A percentile compares a stretch with the other conserved stretches of the same genome.
Evolutionary conservation across 2,797 vertebrate species (phyloP).

Genomic region (Acanthis flammea): DNA sequence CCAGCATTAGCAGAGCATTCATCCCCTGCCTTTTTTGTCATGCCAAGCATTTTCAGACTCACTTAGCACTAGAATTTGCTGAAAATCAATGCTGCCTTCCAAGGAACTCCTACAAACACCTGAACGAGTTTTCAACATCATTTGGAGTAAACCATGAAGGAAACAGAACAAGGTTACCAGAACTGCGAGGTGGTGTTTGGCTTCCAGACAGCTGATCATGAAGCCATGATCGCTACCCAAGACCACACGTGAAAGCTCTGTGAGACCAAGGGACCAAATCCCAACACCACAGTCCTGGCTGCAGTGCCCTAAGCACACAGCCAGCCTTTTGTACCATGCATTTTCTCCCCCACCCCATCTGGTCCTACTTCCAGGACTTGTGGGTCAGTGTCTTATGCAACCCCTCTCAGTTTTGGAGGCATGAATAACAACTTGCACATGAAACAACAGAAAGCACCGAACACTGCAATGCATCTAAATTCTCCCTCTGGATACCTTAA

Average conservation of each 20-base stretch:
- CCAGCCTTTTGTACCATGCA: neutral
- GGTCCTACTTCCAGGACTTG: neutral
- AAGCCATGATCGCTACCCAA: neutral
- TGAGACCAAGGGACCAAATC: neutral
- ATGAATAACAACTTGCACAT: neutral
- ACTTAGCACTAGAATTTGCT: neutral
- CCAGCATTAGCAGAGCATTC: neutral
- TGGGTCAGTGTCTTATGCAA: neutral
- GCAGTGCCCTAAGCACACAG: neutral
- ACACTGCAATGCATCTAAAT: neutral
- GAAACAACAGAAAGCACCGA: neutral
- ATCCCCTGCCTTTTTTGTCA: neutral
- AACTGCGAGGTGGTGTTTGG: neutral
- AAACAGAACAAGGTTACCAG: neutral
- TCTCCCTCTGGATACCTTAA: neutral
- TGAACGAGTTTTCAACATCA: neutral
- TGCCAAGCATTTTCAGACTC: neutral
- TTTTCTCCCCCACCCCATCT: neutral
- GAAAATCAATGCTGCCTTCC: neutral
- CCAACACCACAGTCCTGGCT: rapidly evolving
- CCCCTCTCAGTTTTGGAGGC: neutral
- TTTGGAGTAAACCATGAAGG: neutral
- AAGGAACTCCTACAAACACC: neutral
- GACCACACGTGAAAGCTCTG: neutral
- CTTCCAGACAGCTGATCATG: neutral